Evolutionary conservation across 2,888 invertebrate genomes (phyloP), one percentile per base, ranked within the genome.

Genomic region (Argyra leucocephala): DNA sequence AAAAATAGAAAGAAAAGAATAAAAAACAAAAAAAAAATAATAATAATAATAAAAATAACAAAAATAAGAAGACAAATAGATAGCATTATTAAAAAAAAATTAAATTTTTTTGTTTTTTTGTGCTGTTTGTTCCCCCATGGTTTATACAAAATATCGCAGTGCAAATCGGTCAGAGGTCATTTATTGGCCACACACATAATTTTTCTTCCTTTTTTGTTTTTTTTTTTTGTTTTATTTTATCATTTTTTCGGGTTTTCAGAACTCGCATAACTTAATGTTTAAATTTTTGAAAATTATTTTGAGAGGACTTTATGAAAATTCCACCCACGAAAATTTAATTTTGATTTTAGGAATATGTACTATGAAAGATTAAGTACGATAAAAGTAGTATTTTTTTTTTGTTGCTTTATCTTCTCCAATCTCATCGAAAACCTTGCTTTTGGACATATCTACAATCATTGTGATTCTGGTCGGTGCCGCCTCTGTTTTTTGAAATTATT

Each of bases 131-230:
- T 18, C 48, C 48, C 48, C 48, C 48, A 48, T 48, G 48, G 48
- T 18, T 48, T 15, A 48, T 48, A 48, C 48, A 48, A 48, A 48
- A 48, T 48, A 48, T 48, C 48, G 18, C 48, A 48, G 48, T 48
- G 48, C 48, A 48, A 48, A 48, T 48, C 48, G 48, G 48, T 48
- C 48, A 48, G 48, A 48, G 48, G 48, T 48, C 48, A 48, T 48
- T 18, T 48, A 48, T 48, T 48, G 48, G 15, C 48, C 48, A 48
- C 48, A 48, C 48, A 48, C 48, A 48, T 48, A 12, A 48, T 48
- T 48, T 48, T 48, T n/a, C 18, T 48, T 48, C 37, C 12, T 12
- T 12, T 37, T 37, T 37, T 37, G 3, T 37, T 3, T 37, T 10
- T 37, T 12, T 9, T 31, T 31, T 31, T 31, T 15, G 12, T 37